Base-by-base conservation (phyloP, 2,113 vertebrate genomes). In the Otolemur garnettii region DNA sequence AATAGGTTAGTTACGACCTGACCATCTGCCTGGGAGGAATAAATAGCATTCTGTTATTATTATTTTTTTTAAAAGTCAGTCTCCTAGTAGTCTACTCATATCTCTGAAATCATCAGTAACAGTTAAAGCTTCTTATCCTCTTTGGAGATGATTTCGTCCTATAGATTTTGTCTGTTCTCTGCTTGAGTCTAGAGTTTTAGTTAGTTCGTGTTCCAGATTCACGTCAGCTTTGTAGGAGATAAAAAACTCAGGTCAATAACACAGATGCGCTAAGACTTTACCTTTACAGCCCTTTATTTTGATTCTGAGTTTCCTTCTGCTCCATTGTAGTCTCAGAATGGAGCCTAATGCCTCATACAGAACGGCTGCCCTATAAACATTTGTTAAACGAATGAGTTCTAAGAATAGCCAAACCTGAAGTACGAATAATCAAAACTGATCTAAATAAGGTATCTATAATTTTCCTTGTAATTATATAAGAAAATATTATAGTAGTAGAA, bases 361-460 rank as follows among this genome's bases (percentile, higher is more conserved):
- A 91, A 77, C 33, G 42, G 19, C 2, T 90, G 28, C 72, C 55
- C 77, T 91, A 38, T 68, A 89, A 91, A 91, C 62, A 55, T 55
- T 85, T 68, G 13, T 84, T 80, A 91, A 95, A 90, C 6, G 12
- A 68, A 18, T 35, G 4, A 66, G 38, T 87, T 42, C 55, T 60
- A 94, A 83, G 55, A 50, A 75, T 79, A 81, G 28, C 15, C n/a
- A 57, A 69, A 42, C 68, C 24, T 89, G 55, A 96, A 81, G 77
- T 59, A 45, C 38, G 18, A n/a, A 35, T 71, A 13, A 57, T 62
- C 33, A 33, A 72, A 96, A 84, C 4, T 68, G 33, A 91, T 21
- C 50, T 83, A 79, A 95, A 75, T 57, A 93, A 66, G 5, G 11
- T 64, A 57, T 28, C 62, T 64, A 69, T 5, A 66, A 7, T 60